phyloP scores from a whole-genome alignment of 2,888 invertebrate species.

The Drosophila helvetica region DNA sequence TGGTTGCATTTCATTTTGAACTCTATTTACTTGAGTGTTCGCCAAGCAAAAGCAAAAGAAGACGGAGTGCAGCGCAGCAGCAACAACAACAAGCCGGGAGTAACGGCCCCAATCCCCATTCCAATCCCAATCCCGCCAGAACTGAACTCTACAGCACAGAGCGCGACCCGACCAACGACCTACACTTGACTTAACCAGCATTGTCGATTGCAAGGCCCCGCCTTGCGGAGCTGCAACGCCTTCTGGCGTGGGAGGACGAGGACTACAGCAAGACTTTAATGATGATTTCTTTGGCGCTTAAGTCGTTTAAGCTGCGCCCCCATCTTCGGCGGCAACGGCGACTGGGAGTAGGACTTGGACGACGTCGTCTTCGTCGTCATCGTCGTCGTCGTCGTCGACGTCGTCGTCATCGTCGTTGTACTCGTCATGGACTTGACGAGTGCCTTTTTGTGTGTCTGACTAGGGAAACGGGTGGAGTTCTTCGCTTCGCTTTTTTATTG shows the following conservation, averaged over 20 bases:
- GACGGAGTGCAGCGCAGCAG: slow-evolving; percentile 41
- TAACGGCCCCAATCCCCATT: slow-evolving; percentile 7
- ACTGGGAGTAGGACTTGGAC: slow-evolving; percentile 37
- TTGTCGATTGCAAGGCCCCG: slow-evolving; percentile 75
- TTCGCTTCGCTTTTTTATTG: slow-evolving; percentile 34
- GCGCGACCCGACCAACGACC: slow-evolving; percentile 76
- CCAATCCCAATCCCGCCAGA: slow-evolving; percentile 4
- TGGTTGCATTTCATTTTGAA: slow-evolving; percentile 76
- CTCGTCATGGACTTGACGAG: slow-evolving; percentile 64
- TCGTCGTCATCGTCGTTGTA: slow-evolving; percentile 12
- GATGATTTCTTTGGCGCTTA: slow-evolving; percentile 81
- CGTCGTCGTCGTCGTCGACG: slow-evolving; percentile 27
- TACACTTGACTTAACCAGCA: slow-evolving; percentile 82
- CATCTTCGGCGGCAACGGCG: slow-evolving; percentile 21
- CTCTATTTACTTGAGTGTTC: slow-evolving; percentile 78
- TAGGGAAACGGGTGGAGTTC: slow-evolving; percentile 31
- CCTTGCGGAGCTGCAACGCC: slow-evolving; percentile 63
- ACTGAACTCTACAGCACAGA: slow-evolving; percentile 15
- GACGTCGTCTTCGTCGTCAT: slow-evolving; percentile 21
- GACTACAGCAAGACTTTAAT: slow-evolving; percentile 72
- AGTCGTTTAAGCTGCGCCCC: slow-evolving; percentile 80
- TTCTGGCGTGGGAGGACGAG: slow-evolving; percentile 38
- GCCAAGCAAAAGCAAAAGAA: slow-evolving; percentile 45
- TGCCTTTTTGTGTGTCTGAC: slow-evolving; percentile 75
- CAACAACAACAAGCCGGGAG: slow-evolving; percentile 3